phyloP scores from a whole-genome alignment of 2,113 vertebrate genomes.

The Suricata suricatta region DNA sequence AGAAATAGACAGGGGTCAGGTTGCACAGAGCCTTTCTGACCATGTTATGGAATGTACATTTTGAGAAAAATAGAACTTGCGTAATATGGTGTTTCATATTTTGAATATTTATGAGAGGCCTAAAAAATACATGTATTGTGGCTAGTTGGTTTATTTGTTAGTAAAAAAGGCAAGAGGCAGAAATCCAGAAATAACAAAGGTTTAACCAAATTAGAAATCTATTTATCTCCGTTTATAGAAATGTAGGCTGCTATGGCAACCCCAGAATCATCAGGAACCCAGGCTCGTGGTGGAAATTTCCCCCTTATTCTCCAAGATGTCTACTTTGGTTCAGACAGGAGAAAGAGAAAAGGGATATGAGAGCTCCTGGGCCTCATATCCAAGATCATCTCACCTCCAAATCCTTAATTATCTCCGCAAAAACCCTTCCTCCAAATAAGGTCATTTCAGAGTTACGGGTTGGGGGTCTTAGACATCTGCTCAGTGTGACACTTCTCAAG shows the following conservation, averaged over 20 bases:
- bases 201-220: not conserved
- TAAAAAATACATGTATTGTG: not conserved
- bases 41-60: not conserved
- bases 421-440: not conserved
- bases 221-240: not conserved
- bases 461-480: not conserved
- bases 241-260: not conserved
- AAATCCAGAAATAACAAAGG: not conserved
- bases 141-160: not conserved
- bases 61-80: not conserved
- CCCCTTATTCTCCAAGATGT: not conserved
- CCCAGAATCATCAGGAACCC: not conserved
- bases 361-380: not conserved
- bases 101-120: not conserved
- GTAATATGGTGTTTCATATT: not conserved
- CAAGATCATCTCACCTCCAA: not conserved
- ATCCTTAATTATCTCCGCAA: not conserved
- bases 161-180: not conserved
- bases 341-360: not conserved
- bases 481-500: not conserved
- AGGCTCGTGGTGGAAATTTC: not conserved
- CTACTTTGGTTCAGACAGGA: not conserved
- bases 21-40: not conserved
- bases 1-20: not conserved
- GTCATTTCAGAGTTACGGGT: not conserved